Evolutionary conservation across 2,888 invertebrate genomes (phyloP).

Genomic region (Monochamus alternatus): DNA sequence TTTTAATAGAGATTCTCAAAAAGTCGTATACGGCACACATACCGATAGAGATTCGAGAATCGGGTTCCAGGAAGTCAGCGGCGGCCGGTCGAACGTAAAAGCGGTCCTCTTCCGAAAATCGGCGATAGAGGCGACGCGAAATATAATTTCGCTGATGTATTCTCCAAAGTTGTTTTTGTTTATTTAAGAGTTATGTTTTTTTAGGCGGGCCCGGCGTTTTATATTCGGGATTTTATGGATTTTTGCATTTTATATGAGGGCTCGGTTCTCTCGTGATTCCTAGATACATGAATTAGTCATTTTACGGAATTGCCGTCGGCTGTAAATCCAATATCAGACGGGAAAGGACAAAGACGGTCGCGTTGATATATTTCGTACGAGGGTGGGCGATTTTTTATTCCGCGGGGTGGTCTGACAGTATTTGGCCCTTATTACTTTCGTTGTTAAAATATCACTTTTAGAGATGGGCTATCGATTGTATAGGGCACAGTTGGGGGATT

Average conservation of each 20-base stretch:
- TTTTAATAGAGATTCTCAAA: too few species aligned
- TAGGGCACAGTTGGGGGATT: too few species aligned
- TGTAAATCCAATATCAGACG: neutral
- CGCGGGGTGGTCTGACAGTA: too few species aligned
- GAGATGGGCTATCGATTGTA: too few species aligned
- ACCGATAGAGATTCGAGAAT: too few species aligned
- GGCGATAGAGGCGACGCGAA: neutral
- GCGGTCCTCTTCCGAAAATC: neutral
- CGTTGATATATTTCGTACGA: too few species aligned
- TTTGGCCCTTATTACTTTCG: too few species aligned
- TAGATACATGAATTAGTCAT: conserved; percentile 12
- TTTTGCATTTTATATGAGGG: neutral
- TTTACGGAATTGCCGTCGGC: neutral
- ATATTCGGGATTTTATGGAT: conserved; percentile 4
- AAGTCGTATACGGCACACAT: too few species aligned
- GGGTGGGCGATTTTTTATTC: too few species aligned
- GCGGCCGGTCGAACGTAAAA: neutral
- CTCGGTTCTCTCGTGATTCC: neutral
- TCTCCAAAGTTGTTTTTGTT: neutral
- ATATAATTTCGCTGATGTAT: conserved; percentile 3
- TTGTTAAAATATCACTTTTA: too few species aligned
- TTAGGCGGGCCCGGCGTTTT: neutral
- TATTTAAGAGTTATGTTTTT: conserved; percentile 4
- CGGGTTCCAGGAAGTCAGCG: too few species aligned
- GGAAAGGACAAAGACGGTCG: too few species aligned